A percentile compares a stretch with the other conserved stretches of the same genome.
Evolutionary conservation across 2,888 invertebrate genomes (phyloP).

Genomic region (Dynastes maya): DNA sequence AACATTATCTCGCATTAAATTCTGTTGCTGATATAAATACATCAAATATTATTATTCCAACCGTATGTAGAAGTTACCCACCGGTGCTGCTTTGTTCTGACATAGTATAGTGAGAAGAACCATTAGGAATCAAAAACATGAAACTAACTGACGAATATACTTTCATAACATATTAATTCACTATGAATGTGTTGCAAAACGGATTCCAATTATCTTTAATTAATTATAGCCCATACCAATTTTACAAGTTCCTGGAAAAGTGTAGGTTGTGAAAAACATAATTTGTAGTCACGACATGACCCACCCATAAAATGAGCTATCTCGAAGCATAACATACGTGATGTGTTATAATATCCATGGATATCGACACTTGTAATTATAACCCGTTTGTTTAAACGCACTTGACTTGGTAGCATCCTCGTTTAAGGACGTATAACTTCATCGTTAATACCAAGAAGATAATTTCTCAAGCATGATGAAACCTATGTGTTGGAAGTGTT

Average conservation of each 20-base stretch:
- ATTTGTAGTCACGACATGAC: constrained; percentile 5
- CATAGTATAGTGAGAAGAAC: too few species aligned
- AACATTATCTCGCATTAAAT: too few species aligned
- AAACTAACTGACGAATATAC: too few species aligned
- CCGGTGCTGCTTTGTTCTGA: too few species aligned
- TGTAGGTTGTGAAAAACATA: neutral
- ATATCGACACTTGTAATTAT: constrained; percentile 15
- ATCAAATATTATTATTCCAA: too few species aligned
- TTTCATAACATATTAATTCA: too few species aligned
- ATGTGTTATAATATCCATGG: neutral
- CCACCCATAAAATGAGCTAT: neutral
- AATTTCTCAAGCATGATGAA: constrained; percentile 4
- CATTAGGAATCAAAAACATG: too few species aligned
- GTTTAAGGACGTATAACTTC: neutral
- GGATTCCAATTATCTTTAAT: neutral
- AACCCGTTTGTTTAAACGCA: constrained; percentile 15
- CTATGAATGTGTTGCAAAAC: neutral
- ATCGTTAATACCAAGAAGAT: neutral
- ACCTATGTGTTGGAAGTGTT: neutral
- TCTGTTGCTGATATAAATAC: too few species aligned
- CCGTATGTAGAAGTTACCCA: too few species aligned
- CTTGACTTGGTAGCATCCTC: neutral
- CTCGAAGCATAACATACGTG: neutral
- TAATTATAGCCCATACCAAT: neutral
- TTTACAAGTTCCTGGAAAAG: neutral